Conservation (phyloP, 1,140 invertebrate genomes). For the Acromyrmex echinatior region DNA sequence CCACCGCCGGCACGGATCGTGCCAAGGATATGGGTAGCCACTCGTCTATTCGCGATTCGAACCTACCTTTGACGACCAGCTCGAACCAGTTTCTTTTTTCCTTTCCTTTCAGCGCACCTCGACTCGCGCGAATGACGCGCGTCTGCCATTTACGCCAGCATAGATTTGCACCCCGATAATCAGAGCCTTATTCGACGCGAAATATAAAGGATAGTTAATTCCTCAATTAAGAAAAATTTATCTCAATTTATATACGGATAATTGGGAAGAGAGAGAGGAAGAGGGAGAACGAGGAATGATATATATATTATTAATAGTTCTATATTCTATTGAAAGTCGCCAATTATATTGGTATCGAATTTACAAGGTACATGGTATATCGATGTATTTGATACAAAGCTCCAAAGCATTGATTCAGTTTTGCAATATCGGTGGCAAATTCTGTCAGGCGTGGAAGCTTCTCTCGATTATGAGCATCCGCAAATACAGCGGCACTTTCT, state of each 20-base stretch:
- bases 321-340: constrained; percentile 8
- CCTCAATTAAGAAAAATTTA: not conserved
- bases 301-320: not conserved
- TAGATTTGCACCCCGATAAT: not conserved
- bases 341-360: constrained; percentile 20
- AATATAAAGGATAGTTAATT: constrained; percentile 21
- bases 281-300: not conserved
- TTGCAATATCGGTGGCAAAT: constrained; percentile 41
- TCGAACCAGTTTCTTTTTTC: constrained; percentile 46
- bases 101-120: constrained; percentile 16
- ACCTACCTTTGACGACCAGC: constrained; percentile 37
- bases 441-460: constrained; percentile 11
- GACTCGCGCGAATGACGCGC: constrained; percentile 24
- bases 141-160: not conserved
- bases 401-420: not conserved
- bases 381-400: constrained; percentile 27
- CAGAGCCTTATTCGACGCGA: not conserved
- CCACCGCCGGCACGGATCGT: constrained; percentile 13
- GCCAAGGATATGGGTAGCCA: constrained; percentile 45
- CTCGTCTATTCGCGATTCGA: constrained; percentile 36
- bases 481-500: constrained; percentile 31
- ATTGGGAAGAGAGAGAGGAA: not conserved
- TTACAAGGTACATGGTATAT: not conserved
- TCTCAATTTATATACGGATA: constrained; percentile 13
- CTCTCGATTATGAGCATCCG: constrained; percentile 18